These are phyloP conservation scores for Drosophila bunnanda DNA, from an alignment of 2,888 invertebrate genomes.

Conservation along the genomic window DNA sequence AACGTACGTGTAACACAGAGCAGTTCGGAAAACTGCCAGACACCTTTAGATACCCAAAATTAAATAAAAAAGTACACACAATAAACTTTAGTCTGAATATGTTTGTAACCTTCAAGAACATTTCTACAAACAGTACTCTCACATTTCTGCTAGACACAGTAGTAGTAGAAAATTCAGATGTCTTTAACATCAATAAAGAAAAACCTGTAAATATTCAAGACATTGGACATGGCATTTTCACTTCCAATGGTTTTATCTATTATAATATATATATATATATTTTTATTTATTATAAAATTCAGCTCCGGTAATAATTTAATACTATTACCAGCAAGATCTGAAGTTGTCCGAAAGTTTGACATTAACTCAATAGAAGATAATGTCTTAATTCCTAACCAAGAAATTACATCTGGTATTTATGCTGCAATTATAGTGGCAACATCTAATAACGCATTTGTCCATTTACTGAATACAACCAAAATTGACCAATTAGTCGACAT, in stretches of 20 bases:
- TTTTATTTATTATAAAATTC: too few relatives aligned
- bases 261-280: too few relatives aligned
- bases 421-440: too few relatives aligned
- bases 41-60: not conserved
- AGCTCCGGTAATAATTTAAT: not conserved
- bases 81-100: not conserved
- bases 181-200: not conserved
- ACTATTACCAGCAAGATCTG: not conserved
- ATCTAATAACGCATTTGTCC: too few relatives aligned
- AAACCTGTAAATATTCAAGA: too few relatives aligned
- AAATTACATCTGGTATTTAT: too few relatives aligned
- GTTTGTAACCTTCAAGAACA: slow-evolving; percentile 2
- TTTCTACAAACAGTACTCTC: not conserved
- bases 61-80: not conserved
- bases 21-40: too few relatives aligned
- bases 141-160: not conserved
- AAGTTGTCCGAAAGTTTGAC: not conserved
- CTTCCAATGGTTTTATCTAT: too few relatives aligned
- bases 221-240: too few relatives aligned
- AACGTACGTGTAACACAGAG: too few relatives aligned
- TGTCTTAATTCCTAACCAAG: not conserved
- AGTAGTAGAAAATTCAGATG: too few relatives aligned
- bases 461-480: not conserved
- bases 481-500: not conserved
- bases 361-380: not conserved